A percentile compares a stretch with the other conserved stretches of the same genome.
Evolutionary conservation across 1,140 invertebrate species (phyloP).

Genomic region (Lordiphosa clarofinis): DNA sequence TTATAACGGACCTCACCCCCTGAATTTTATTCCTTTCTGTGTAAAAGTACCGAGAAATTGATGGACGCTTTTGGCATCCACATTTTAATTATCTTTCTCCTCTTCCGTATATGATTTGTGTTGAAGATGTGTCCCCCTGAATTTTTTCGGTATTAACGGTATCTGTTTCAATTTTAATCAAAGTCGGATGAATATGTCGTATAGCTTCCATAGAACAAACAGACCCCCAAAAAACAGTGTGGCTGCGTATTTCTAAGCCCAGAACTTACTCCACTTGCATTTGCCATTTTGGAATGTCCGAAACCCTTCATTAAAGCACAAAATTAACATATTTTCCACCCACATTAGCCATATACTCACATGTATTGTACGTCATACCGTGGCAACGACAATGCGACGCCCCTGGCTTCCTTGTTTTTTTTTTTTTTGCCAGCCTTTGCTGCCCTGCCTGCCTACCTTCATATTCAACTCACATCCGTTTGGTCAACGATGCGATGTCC

Average conservation of each 20-base stretch:
- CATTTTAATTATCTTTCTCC: too few relatives aligned
- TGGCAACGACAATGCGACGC: slow-evolving; percentile 3
- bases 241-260: neutral
- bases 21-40: too few relatives aligned
- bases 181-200: too few relatives aligned
- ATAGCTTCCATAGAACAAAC: too few relatives aligned
- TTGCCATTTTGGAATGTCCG: neutral
- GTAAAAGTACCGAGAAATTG: too few relatives aligned
- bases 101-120: too few relatives aligned
- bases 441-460: slow-evolving; percentile 1
- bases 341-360: neutral
- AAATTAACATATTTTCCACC: slow-evolving; percentile 13
- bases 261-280: neutral
- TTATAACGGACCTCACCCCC: too few relatives aligned
- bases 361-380: neutral
- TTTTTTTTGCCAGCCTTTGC: too few relatives aligned
- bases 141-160: too few relatives aligned
- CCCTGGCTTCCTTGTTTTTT: slow-evolving; percentile 5
- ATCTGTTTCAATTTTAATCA: too few relatives aligned
- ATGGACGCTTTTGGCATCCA: too few relatives aligned
- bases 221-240: slow-evolving; percentile 1
- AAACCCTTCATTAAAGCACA: slow-evolving; percentile 3
- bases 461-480: slow-evolving; percentile 25
- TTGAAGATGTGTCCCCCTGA: too few relatives aligned
- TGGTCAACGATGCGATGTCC: slow-evolving; percentile 30